A percentile compares a stretch with the other conserved stretches of the same genome.
Evolutionary conservation across 2,113 vertebrate genomes (phyloP).

Genomic region (Lates calcarifer): DNA sequence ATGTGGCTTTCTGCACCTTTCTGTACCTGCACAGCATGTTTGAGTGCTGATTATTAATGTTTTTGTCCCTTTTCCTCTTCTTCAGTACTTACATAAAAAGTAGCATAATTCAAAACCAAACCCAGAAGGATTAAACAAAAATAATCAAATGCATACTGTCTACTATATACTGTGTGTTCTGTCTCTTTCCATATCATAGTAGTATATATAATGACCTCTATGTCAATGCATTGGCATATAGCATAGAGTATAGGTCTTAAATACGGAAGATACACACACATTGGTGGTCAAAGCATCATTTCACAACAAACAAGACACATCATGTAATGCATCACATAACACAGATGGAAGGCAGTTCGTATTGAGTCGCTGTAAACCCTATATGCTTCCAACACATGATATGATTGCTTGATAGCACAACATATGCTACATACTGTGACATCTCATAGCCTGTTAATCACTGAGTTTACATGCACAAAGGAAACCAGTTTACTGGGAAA

Average conservation of each 20-base stretch:
- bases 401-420: conserved; percentile 6
- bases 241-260: no score
- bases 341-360: neutral
- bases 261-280: no score
- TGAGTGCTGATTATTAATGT: neutral
- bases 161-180: no score
- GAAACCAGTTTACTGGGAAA: neutral
- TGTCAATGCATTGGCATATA: no score
- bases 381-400: neutral
- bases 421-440: conserved; percentile 11
- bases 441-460: conserved; percentile 16
- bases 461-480: neutral
- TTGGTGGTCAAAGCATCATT: no score
- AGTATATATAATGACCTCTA: no score
- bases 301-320: no score
- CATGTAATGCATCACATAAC: neutral
- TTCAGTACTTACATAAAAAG: neutral
- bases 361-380: neutral
- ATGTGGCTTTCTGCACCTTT: conserved; percentile 3
- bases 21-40: conserved; percentile 11
- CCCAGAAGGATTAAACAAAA: neutral
- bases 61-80: neutral
- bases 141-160: neutral
- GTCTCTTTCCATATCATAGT: no score
- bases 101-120: neutral